phyloP scores from a whole-genome alignment of 64 coral and sea anemone genomes.

The Montipora cactus region DNA sequence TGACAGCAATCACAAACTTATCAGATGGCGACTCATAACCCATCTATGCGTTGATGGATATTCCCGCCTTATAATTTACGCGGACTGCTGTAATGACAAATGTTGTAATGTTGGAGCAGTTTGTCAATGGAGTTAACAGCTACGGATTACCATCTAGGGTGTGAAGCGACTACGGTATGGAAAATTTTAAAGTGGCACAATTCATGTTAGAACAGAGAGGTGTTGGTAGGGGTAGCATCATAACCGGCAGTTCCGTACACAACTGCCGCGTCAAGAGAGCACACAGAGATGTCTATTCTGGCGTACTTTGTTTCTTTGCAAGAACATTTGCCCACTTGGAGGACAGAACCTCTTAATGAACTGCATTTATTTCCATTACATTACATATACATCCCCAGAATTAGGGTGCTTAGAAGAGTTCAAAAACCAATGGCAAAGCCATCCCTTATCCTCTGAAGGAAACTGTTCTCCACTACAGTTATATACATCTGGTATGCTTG shows the following conservation, averaged over 20 bases:
- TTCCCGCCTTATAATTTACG: no score
- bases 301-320: no score
- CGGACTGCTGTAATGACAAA: neutral
- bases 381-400: constrained; percentile 7
- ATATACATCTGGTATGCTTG: constrained; percentile 28
- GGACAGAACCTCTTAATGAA: no score
- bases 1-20: neutral
- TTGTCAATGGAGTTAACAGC: neutral
- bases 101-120: neutral
- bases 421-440: neutral
- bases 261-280: no score
- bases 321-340: no score
- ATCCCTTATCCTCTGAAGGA: constrained; percentile 19
- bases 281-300: no score
- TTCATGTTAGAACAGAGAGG: neutral
- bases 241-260: no score
- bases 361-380: constrained; percentile 17
- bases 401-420: constrained; percentile 2
- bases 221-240: neutral
- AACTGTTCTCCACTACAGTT: constrained; percentile 21
- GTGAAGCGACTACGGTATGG: no score
- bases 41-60: no score
- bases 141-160: no score
- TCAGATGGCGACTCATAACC: neutral
- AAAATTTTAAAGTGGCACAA: no score